Percentiles rank a stretch among this genome's conserved stretches.
Evolutionary conservation across 2,113 vertebrate genomes (phyloP).

Genomic region (Pluvialis apricaria): DNA sequence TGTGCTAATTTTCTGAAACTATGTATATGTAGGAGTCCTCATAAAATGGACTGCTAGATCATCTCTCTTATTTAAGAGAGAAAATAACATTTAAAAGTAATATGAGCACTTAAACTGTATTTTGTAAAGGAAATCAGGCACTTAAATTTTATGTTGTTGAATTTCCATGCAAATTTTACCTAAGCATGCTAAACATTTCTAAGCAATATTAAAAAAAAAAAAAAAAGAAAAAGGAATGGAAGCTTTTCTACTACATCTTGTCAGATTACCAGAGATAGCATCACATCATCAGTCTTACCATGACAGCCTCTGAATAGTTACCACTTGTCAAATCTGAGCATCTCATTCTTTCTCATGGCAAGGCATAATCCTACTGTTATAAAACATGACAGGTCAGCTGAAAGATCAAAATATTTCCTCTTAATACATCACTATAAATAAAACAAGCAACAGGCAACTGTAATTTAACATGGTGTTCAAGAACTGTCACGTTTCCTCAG

Average conservation of each 20-base stretch:
- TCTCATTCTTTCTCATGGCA: background rate
- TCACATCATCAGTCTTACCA: background rate
- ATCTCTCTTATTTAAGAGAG: background rate
- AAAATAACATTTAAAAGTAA: background rate
- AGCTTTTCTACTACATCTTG: background rate
- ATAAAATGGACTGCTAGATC: background rate
- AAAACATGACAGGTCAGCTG: conserved; percentile 26
- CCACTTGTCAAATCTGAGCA: conserved; percentile 5
- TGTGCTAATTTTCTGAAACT: background rate
- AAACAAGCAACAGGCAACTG: background rate
- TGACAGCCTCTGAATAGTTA: conserved; percentile 39
- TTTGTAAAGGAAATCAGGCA: background rate
- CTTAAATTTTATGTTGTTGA: background rate
- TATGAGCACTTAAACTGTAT: background rate
- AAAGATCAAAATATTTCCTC: conserved; percentile 45
- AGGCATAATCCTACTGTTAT: conserved; percentile 7
- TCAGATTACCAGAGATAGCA: background rate
- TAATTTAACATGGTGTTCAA: background rate
- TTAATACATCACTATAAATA: conserved; percentile 11
- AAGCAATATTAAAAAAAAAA: background rate
- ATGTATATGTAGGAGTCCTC: rapidly evolving
- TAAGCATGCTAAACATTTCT: background rate
- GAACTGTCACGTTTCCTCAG: background rate
- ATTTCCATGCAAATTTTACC: background rate
- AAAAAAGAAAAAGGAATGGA: background rate